Evolutionary conservation across 2,797 vertebrate species (phyloP).

Genomic region (Salmo trutta): DNA sequence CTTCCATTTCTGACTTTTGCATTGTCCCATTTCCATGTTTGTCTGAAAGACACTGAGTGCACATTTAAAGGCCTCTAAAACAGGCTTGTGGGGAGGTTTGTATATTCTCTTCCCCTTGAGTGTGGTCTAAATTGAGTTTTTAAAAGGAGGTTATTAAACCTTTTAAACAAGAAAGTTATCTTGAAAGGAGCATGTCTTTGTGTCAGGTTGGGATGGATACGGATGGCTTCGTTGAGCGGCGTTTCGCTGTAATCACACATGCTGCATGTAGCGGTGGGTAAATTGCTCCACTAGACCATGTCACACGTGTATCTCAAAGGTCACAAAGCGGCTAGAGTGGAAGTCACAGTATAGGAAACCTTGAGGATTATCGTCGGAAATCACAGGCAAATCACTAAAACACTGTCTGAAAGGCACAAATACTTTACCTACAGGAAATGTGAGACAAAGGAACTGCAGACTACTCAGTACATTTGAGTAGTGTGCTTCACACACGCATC

Average conservation of each 20-base stretch:
- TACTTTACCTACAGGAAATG: background rate
- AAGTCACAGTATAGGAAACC: slow-evolving; percentile 6
- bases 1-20: slow-evolving; percentile 48
- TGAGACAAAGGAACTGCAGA: background rate
- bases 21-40: slow-evolving; percentile 41
- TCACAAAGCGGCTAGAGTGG: slow-evolving; percentile 10
- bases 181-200: slow-evolving; percentile 28
- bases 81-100: background rate
- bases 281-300: slow-evolving; percentile 15
- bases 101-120: slow-evolving; percentile 10
- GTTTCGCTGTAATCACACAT: slow-evolving; percentile 26
- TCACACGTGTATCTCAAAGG: background rate
- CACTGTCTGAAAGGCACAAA: background rate
- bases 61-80: too few relatives aligned
- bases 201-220: slow-evolving; percentile 33
- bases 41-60: background rate
- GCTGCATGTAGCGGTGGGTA: background rate
- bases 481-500: too few relatives aligned
- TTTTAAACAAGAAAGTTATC: slow-evolving; percentile 18
- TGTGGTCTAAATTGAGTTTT: slow-evolving; percentile 33
- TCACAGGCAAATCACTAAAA: background rate
- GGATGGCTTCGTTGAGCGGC: slow-evolving; percentile 31
- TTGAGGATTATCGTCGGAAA: background rate
- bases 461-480: too few relatives aligned
- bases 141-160: slow-evolving; percentile 30